These are phyloP conservation scores for Redunca redunca DNA, from an alignment of 2,113 vertebrate genomes.

Conservation along the genomic window DNA sequence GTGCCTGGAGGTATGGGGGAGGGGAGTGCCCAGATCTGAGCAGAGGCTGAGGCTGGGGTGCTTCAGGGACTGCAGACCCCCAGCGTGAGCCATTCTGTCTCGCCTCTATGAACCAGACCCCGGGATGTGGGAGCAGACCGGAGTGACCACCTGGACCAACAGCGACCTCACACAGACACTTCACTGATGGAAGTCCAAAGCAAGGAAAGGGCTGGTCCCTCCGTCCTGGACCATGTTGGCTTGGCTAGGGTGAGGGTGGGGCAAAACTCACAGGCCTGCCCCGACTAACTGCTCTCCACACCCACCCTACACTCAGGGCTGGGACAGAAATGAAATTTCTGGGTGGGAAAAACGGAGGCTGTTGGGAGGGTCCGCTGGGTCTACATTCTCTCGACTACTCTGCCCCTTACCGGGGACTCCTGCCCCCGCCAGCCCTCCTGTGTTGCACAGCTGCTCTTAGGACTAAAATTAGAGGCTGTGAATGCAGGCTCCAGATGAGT, in stretches of 20 bases:
- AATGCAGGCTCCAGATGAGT: neutral
- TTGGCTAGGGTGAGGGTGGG: no score
- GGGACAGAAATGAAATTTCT: neutral
- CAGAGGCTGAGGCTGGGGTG: neutral
- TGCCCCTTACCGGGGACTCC: neutral
- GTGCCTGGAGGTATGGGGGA: neutral
- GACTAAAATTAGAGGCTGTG: neutral
- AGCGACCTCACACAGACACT: neutral
- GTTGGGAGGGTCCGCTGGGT: neutral
- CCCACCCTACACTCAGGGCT: neutral
- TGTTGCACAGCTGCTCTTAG: neutral
- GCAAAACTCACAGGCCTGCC: neutral
- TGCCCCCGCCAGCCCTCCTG: neutral
- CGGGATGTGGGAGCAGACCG: neutral
- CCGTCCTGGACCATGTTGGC: neutral
- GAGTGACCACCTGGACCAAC: neutral
- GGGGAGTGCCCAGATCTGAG: neutral
- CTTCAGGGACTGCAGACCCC: neutral
- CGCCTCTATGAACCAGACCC: neutral
- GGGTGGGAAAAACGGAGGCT: no score
- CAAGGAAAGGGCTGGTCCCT: neutral
- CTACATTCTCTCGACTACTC: neutral
- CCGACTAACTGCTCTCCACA: neutral
- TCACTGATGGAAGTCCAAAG: neutral
- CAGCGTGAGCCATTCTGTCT: neutral